These are phyloP conservation scores for Teleopsis dalmanni DNA, from an alignment of 1,140 invertebrate species.

Conservation along the genomic window DNA sequence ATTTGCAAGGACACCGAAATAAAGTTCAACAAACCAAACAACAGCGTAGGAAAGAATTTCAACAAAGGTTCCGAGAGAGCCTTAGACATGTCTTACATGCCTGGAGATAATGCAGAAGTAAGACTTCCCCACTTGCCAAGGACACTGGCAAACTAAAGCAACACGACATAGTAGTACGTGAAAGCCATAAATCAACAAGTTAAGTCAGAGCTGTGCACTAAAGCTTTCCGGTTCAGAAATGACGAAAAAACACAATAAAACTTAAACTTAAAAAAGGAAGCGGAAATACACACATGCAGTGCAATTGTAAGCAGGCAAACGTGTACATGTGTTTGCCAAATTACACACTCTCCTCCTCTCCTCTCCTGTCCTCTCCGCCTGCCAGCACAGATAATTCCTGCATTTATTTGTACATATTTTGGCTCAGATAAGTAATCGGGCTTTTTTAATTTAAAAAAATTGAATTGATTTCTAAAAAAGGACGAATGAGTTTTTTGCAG, in stretches of 20 bases:
- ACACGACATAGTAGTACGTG: neutral
- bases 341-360: neutral
- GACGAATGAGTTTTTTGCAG: neutral
- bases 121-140: no score
- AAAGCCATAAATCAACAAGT: slow-evolving; percentile 8
- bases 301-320: neutral
- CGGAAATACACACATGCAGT: slow-evolving; percentile 2
- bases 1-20: no score
- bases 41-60: no score
- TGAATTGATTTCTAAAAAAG: neutral
- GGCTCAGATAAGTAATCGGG: neutral
- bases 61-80: no score
- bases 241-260: no score
- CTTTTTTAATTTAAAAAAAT: no score
- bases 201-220: slow-evolving; percentile 7
- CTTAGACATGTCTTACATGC: no score
- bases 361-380: neutral
- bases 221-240: slow-evolving; percentile 10
- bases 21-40: no score
- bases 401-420: neutral
- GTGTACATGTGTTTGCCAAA: neutral
- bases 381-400: neutral
- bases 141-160: neutral
- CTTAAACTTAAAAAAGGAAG: neutral
- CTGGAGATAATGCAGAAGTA: no score